Evolutionary conservation across 1,140 invertebrate species (phyloP).

Genomic region (Euura saliciscinereae): DNA sequence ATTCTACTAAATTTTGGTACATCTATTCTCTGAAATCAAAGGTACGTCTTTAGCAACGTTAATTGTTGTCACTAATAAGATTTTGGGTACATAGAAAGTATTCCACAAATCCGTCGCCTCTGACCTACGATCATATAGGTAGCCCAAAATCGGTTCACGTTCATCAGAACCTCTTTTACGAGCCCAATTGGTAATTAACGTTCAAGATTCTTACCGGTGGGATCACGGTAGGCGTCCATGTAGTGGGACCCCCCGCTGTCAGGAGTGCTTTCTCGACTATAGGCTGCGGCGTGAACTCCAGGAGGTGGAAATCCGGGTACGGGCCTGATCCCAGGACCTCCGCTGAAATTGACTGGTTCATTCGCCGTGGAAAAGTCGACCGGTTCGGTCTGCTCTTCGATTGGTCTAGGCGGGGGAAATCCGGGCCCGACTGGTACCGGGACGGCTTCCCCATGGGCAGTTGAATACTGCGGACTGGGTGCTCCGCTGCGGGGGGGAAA

Average conservation of each 20-base stretch:
- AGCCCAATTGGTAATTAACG: too few species aligned
- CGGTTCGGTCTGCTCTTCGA: conserved; percentile 71
- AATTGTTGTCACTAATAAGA: too few species aligned
- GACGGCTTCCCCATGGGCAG: conserved; percentile 56
- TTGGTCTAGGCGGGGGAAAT: conserved; percentile 55
- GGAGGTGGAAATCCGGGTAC: conserved; percentile 58
- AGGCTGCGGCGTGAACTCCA: conserved; percentile 64
- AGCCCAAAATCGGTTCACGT: too few species aligned
- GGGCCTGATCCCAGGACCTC: conserved; percentile 61
- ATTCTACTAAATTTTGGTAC: too few species aligned
- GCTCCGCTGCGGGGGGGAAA: conserved; percentile 57
- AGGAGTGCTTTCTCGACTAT: conserved; percentile 83
- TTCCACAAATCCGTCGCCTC: too few species aligned
- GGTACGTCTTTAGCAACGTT: too few species aligned
- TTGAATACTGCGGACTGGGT: conserved; percentile 67
- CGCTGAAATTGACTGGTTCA: conserved; percentile 69
- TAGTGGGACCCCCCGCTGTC: conserved; percentile 85
- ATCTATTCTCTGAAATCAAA: too few species aligned
- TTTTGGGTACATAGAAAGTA: too few species aligned
- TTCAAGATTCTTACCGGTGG: conserved; percentile 68
- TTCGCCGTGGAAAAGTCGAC: conserved; percentile 72
- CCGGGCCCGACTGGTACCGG: conserved; percentile 52
- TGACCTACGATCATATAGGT: too few species aligned
- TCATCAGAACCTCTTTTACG: too few species aligned
- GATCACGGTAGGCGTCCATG: conserved; percentile 82